Conservation (phyloP, 2,113 vertebrate genomes). For the Zosterops japonicus region DNA sequence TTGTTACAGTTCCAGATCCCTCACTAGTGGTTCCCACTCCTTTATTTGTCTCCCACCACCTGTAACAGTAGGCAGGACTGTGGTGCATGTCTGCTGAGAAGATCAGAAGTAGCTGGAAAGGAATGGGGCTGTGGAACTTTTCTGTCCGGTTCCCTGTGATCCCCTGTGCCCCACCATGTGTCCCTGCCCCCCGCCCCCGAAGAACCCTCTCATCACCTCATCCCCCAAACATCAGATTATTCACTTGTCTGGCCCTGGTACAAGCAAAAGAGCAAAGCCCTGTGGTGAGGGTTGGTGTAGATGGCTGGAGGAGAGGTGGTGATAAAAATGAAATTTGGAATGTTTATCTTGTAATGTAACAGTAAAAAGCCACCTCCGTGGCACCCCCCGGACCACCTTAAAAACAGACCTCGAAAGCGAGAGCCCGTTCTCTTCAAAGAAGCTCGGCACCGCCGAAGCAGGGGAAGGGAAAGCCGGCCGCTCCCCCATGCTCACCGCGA, state of each 20-base stretch:
- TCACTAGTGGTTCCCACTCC: not conserved
- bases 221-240: not conserved
- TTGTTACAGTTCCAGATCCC: not conserved
- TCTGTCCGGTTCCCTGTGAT: not conserved
- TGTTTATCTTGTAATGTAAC: too few relatives aligned
- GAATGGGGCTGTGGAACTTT: not conserved
- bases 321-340: too few relatives aligned
- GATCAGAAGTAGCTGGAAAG: not conserved
- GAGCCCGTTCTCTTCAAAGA: too few relatives aligned
- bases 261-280: not conserved
- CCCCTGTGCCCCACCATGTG: accelerated
- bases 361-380: too few relatives aligned
- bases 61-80: not conserved
- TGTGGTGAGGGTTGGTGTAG: not conserved
- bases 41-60: not conserved
- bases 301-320: not conserved
- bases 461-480: too few relatives aligned
- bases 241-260: not conserved
- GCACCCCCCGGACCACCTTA: too few relatives aligned
- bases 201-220: not conserved
- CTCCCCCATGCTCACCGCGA: too few relatives aligned
- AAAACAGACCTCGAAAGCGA: too few relatives aligned
- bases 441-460: too few relatives aligned
- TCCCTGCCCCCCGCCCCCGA: not conserved
- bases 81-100: not conserved